A percentile compares a stretch with the other conserved stretches of the same genome.
phyloP scores from a whole-genome alignment of 1,140 invertebrate species.

The Cephus cinctus region DNA sequence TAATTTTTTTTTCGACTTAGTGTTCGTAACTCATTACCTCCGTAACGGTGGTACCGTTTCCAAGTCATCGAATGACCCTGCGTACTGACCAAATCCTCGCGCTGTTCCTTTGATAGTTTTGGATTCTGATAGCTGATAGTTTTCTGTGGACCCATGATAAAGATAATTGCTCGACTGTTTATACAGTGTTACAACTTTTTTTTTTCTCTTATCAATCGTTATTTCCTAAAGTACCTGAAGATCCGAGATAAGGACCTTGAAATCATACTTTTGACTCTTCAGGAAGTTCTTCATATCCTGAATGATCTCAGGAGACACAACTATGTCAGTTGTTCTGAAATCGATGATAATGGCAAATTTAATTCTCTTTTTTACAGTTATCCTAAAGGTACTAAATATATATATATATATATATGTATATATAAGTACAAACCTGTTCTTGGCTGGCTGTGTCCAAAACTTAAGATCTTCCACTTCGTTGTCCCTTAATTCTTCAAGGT shows the following conservation, averaged over 20 bases:
- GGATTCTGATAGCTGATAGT: slow-evolving; percentile 67
- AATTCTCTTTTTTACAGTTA: background rate
- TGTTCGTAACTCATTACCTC: slow-evolving; percentile 47
- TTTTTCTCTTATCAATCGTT: no score
- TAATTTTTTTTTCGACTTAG: slow-evolving; percentile 14
- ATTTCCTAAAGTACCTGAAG: slow-evolving; percentile 72
- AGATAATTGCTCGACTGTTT: no score
- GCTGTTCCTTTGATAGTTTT: slow-evolving; percentile 60
- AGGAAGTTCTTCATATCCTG: slow-evolving; percentile 65
- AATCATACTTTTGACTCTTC: slow-evolving; percentile 63
- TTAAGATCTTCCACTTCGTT: slow-evolving; percentile 52
- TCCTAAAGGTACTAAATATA: background rate
- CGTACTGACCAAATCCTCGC: slow-evolving; percentile 54
- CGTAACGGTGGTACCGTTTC: slow-evolving; percentile 72
- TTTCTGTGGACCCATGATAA: slow-evolving; percentile 63
- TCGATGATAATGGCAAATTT: slow-evolving; percentile 3
- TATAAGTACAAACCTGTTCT: slow-evolving; percentile 32
- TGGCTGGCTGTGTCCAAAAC: slow-evolving; percentile 58
- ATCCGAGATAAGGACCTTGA: slow-evolving; percentile 70
- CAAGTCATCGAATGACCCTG: slow-evolving; percentile 77
- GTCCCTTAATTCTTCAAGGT: slow-evolving; percentile 38
- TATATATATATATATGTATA: slow-evolving; percentile 1
- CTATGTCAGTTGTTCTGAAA: slow-evolving; percentile 67
- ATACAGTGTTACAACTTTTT: no score
- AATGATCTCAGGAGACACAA: slow-evolving; percentile 67